phyloP scores from a whole-genome alignment of 2,888 invertebrate genomes.

The Ligdia adustata region DNA sequence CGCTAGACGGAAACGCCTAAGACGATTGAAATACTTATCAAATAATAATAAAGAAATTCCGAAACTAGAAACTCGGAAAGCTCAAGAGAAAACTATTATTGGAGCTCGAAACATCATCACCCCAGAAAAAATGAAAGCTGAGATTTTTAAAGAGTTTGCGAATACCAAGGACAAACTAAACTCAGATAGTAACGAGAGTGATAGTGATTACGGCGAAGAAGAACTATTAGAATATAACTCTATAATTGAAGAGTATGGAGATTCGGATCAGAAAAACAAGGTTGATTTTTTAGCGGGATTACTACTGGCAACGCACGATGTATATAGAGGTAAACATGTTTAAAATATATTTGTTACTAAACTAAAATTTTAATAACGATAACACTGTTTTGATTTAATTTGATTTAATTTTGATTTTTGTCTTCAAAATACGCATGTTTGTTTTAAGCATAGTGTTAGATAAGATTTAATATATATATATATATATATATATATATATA shows the following conservation, averaged over 20 bases:
- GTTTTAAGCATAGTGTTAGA: no score
- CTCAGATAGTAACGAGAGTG: constrained; percentile 71
- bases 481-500: no score
- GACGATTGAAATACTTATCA: constrained; percentile 67
- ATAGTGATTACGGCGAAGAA: constrained; percentile 78
- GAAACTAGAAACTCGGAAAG: constrained; percentile 42
- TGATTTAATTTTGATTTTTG: no score
- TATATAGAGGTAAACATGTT: constrained; percentile 85
- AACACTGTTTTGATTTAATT: no score
- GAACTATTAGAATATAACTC: constrained; percentile 71
- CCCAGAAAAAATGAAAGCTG: constrained; percentile 66
- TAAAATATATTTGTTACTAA: no score
- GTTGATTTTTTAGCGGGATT: constrained; percentile 85
- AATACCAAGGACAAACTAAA: constrained; percentile 55
- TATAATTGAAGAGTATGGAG: constrained; percentile 78
- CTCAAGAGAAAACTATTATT: constrained; percentile 37
- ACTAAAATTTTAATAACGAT: no score
- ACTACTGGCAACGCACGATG: constrained; percentile 84
- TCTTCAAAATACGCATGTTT: no score
- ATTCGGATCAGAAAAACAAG: constrained; percentile 74
- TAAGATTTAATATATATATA: no score
- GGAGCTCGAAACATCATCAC: constrained; percentile 61
- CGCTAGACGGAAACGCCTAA: constrained; percentile 76
- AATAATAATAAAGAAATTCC: constrained; percentile 54
- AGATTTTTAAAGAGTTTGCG: constrained; percentile 69